These are phyloP conservation scores for Pseudochirops corinnae DNA, from an alignment of 2,797 vertebrate genomes.

Conservation along the genomic window DNA sequence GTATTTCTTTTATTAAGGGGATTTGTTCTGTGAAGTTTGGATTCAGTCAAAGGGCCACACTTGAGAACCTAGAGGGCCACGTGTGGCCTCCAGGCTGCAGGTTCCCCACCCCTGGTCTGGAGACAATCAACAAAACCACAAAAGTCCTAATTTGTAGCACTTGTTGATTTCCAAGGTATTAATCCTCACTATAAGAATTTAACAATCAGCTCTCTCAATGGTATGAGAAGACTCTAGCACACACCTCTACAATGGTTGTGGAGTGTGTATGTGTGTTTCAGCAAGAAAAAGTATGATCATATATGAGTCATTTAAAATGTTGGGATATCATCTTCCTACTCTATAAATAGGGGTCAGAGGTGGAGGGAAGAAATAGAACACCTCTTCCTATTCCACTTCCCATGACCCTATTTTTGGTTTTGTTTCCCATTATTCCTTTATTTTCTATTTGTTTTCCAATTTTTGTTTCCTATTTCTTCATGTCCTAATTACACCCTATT, in stretches of 20 bases:
- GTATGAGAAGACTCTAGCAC: neutral
- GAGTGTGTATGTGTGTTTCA: neutral
- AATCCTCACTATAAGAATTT: neutral
- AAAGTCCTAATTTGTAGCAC: neutral
- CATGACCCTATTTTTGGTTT: neutral
- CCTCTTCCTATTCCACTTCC: neutral
- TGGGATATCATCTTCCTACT: neutral
- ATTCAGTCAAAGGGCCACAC: too few relatives aligned
- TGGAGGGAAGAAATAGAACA: neutral
- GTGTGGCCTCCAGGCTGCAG: too few relatives aligned
- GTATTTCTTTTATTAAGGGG: too few relatives aligned
- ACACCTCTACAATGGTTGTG: neutral
- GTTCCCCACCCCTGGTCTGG: neutral
- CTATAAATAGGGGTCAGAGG: neutral
- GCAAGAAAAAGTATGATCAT: neutral
- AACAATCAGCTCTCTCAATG: neutral
- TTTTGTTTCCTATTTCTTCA: neutral
- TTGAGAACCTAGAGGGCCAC: too few relatives aligned
- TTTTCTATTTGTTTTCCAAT: neutral
- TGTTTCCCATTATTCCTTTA: neutral
- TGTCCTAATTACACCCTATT: neutral
- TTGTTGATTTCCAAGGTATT: neutral
- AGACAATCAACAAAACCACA: neutral
- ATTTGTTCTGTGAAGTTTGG: too few relatives aligned
- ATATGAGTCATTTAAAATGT: neutral